Evolutionary conservation across 2,888 invertebrate species (phyloP).

Genomic region (Litoditis marina): DNA sequence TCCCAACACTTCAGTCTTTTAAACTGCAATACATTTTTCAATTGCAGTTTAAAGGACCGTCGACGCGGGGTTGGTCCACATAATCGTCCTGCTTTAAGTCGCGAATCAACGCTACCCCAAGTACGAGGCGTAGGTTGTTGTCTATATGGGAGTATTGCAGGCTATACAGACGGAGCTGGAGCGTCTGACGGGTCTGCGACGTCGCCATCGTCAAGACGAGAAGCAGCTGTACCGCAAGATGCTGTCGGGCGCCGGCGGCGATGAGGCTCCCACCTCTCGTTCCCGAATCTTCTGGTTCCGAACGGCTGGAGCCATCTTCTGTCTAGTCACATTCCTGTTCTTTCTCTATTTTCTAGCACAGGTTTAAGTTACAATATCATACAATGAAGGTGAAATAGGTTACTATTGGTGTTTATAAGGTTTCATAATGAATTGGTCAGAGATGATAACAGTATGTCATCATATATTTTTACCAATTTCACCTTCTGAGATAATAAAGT

Average conservation of each 20-base stretch:
- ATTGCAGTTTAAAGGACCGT: no score
- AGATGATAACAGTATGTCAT: no score
- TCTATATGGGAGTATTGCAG: slow-evolving; percentile 14
- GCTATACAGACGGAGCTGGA: slow-evolving; percentile 18
- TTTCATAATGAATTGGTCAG: no score
- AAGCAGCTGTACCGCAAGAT: slow-evolving; percentile 28
- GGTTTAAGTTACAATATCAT: slow-evolving; percentile 3
- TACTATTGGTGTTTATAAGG: no score
- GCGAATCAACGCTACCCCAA: no score
- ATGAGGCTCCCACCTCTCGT: not conserved
- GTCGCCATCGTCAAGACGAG: slow-evolving; percentile 22
- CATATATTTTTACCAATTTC: no score
- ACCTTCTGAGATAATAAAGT: no score
- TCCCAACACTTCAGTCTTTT: no score
- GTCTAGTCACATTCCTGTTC: not conserved
- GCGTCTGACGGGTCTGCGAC: slow-evolving; percentile 12
- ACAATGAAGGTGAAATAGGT: no score
- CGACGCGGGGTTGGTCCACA: no score
- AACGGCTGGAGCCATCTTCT: slow-evolving; percentile 7
- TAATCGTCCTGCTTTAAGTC: no score
- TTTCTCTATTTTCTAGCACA: slow-evolving; percentile 14
- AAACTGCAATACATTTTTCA: no score
- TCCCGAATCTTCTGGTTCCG: not conserved
- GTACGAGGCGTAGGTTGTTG: not conserved
- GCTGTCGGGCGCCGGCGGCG: slow-evolving; percentile 22